phyloP scores from a whole-genome alignment of 1,140 invertebrate species.

The Prorops nasuta region DNA sequence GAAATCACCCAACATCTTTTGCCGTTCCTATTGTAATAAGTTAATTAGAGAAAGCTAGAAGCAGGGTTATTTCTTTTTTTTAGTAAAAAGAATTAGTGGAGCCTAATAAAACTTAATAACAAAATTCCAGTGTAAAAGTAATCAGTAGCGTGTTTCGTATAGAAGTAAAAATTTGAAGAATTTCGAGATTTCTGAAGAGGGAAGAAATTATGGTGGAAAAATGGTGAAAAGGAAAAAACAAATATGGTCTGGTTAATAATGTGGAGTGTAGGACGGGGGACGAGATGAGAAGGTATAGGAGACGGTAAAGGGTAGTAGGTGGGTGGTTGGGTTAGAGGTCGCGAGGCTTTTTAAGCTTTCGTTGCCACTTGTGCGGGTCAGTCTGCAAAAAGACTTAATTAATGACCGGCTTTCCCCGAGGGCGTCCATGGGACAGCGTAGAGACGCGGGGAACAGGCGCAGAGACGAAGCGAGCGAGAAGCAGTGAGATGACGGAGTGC shows the following conservation, averaged over 20 bases:
- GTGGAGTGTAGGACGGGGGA: neutral
- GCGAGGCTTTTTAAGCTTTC: conserved; percentile 38
- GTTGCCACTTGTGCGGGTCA: conserved; percentile 52
- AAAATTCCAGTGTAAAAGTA: neutral
- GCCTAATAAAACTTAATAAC: too few species aligned
- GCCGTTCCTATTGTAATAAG: too few species aligned
- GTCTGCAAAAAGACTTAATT: conserved; percentile 57
- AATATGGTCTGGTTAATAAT: neutral
- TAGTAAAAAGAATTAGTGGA: too few species aligned
- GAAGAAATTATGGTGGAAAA: too few species aligned
- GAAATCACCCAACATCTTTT: too few species aligned
- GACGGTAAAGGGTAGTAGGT: neutral
- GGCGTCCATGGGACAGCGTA: conserved; percentile 43
- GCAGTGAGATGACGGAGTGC: conserved; percentile 56
- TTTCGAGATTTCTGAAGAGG: too few species aligned
- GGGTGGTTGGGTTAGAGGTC: conserved; percentile 11
- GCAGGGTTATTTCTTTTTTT: too few species aligned
- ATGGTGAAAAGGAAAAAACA: neutral
- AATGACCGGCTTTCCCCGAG: conserved; percentile 52
- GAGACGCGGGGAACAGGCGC: conserved; percentile 24
- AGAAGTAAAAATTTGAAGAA: too few species aligned
- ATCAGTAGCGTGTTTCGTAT: too few species aligned
- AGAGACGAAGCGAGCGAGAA: conserved; percentile 34
- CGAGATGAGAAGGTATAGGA: conserved; percentile 11
- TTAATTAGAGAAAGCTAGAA: too few species aligned